Base-by-base conservation (phyloP, 2,113 vertebrate species). In the Lethenteron reissneri region DNA sequence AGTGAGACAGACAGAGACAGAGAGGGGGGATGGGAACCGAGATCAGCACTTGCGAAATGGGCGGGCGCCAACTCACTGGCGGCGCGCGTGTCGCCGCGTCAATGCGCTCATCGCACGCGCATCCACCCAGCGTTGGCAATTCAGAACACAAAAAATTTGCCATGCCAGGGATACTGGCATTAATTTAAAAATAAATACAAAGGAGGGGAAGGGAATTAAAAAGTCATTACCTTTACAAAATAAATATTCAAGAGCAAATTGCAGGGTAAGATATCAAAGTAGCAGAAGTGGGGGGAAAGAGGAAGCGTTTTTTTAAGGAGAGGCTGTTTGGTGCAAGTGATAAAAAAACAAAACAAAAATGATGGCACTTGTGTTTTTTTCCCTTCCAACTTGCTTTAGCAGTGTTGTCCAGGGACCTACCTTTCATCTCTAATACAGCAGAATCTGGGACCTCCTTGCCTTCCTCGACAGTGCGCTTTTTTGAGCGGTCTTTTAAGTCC, bases 361-460 rank as follows among this genome's bases (percentile, higher is more conserved):
- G 79, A 78, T 80, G 41, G 5, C 41, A 41, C 41, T 41, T 41
- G 41, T 41, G 41, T 41, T 41, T 75, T 57, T 56, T 57, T 56
- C n/a, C 58, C 15, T 71, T 74, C 76, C 76, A 80, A 81, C 80
- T 83, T 82, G 78, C 80, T 71, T 73, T 73, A n/a, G 56, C 56
- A 12, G 8, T 14, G 2, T 3, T 59, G 56, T 71, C 70, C 15
- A 57, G 72, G 11, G 70, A 83, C 85, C 83, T 88, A 92, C 90
- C 90, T 90, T 94, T 94, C 90, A 94, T 94, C 84, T 94, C 90
- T 81, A 94, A 84, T 75, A 94, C 90, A 57, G 90, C 90, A 75
- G 89, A 87, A 81, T 94, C 90, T 69, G 90, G 89, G 75, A 94
- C 90, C 81, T 94, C 90, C 80, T 94, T 94, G 78, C 89, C 90